Conservation (phyloP, 2,888 invertebrate species). For the Dione juno region DNA sequence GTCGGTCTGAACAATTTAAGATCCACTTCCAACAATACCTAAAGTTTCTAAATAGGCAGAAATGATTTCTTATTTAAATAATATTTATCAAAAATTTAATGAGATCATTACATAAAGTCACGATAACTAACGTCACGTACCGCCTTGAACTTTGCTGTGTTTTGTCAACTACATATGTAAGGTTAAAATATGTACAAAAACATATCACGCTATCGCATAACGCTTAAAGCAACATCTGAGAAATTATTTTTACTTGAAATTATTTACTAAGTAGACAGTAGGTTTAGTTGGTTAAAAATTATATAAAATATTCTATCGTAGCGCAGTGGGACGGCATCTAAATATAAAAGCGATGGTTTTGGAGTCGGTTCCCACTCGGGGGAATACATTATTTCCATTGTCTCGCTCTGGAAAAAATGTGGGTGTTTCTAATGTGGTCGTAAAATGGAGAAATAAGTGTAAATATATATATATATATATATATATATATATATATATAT, state of each 20-base stretch:
- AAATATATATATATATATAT: too few species aligned
- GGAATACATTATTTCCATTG: background rate
- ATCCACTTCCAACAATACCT: too few species aligned
- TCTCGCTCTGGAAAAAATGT: too few species aligned
- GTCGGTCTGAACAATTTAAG: too few species aligned
- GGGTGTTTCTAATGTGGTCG: too few species aligned
- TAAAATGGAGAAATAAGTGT: too few species aligned
- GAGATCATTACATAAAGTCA: background rate
- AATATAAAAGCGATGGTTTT: background rate
- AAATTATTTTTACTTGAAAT: background rate
- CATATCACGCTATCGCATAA: background rate
- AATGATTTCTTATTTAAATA: background rate
- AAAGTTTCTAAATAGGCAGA: too few species aligned
- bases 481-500: too few species aligned
- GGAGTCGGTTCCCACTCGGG: background rate
- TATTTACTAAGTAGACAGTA: background rate
- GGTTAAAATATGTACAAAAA: constrained; percentile 7
- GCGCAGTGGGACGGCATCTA: background rate
- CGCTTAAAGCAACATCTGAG: background rate
- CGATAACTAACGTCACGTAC: background rate
- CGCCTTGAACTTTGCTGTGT: background rate
- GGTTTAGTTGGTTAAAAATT: too few species aligned
- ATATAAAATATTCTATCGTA: too few species aligned
- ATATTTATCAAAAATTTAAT: background rate
- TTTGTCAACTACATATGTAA: background rate